A percentile compares a stretch with the other conserved stretches of the same genome.
Conservation (phyloP, 1,140 invertebrate genomes). For the Drosophila micromelanica region DNA sequence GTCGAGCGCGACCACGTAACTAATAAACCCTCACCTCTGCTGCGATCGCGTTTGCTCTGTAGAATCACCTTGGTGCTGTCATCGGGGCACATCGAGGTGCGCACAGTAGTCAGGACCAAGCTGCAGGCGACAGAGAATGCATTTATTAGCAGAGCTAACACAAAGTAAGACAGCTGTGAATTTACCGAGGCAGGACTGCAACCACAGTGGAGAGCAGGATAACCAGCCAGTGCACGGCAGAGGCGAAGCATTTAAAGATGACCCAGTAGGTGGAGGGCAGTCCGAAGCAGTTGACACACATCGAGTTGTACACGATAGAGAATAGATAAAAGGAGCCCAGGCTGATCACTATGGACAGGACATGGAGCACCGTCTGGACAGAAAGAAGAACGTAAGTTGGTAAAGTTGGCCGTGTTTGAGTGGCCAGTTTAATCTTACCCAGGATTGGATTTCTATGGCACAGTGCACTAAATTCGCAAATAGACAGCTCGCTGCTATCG, state of each 20-base stretch:
- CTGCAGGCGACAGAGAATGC: slow-evolving; percentile 61
- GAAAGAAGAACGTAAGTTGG: slow-evolving; percentile 66
- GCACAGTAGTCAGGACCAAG: slow-evolving; percentile 84
- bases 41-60: slow-evolving; percentile 83
- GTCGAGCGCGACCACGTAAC: slow-evolving; percentile 88
- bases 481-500: slow-evolving; percentile 92
- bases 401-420: too few species aligned
- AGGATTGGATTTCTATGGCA: slow-evolving; percentile 95
- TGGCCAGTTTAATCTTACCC: slow-evolving; percentile 88
- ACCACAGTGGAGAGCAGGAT: slow-evolving; percentile 90
- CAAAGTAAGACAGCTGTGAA: not conserved
- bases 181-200: slow-evolving; percentile 93
- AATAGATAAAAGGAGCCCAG: slow-evolving; percentile 93
- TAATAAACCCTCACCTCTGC: slow-evolving; percentile 87
- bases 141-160: not conserved
- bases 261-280: slow-evolving; percentile 94
- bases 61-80: slow-evolving; percentile 86
- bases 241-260: slow-evolving; percentile 90
- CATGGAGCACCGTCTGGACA: slow-evolving; percentile 94
- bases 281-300: slow-evolving; percentile 91
- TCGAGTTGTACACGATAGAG: slow-evolving; percentile 92
- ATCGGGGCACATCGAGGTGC: slow-evolving; percentile 85
- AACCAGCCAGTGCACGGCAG: slow-evolving; percentile 92
- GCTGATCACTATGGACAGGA: slow-evolving; percentile 90
- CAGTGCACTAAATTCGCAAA: slow-evolving; percentile 93